Evolutionary conservation across 2,888 invertebrate species (phyloP), one percentile per base, ranked within the genome.

Genomic region (Melanostoma mellinum): DNA sequence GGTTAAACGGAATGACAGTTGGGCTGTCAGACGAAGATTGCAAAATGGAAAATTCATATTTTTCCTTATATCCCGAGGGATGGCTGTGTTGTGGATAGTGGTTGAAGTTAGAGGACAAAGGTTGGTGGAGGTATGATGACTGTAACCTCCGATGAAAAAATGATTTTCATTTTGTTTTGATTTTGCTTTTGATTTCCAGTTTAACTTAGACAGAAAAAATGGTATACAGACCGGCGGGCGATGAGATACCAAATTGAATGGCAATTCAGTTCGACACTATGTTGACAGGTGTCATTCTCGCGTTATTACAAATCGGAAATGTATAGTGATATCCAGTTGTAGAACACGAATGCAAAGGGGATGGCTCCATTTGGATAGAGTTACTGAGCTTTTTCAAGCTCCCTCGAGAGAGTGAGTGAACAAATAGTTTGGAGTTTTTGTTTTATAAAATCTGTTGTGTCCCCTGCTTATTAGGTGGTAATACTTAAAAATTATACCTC

Each of bases 1-100:
- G 74, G 78, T 78, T 82, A 73, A 82, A 82, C 71, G 74, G 74
- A 84, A 79, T 78, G 82, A 79, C 79, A 84, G 84, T 84, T 79
- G 79, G 58, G 42, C 84, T 79, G 84, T 84, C 84, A 84, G 71
- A 84, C 65, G 84, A 79, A 84, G 60, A 84, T 84, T 84, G 79
- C 84, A 60, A 84, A 84, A 84, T 75, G 58, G 71, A 75, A 84
- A 79, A 75, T 74, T 79, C 79, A 78, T 78, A 65, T 75, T 71
- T 84, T 79, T 67, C 30, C 35, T 32, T 6, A 65, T 52, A 42
- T 78, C 82, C 67, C 68, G 38, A 8, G 77, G 73, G 72, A 69
- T 56, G 50, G 6, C 2, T 46, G 35, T 50, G 56, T 52, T 65
- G 20, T 52, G n/a, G 8, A 6, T n/a, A 40, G 46, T 42, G 30